Base-by-base conservation (phyloP, 2,888 invertebrate species). In the Pollenia labialis region DNA sequence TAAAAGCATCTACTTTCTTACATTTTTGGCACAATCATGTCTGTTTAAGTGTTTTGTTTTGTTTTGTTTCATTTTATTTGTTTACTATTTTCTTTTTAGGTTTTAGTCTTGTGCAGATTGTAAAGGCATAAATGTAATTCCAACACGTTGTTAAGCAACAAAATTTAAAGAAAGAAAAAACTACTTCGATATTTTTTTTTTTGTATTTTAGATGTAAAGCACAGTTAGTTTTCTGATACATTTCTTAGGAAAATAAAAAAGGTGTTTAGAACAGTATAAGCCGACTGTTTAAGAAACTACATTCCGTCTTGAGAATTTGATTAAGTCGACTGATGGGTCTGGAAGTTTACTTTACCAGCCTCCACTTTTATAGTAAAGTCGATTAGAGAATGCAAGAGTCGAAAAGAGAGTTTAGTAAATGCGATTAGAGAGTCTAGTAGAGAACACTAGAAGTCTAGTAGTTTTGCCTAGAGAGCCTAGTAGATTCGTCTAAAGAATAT, bases 121-220 rank as follows among this genome's bases (percentile, higher is more conserved):
- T 72, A 44, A 48, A 42, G 62, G 18, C 7, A 69, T 46, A 14
- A 62, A 82, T 32, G 40, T 85, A 85, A 85, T 85, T 77, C 85
- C 85, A 77, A 64, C 77, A 85, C 85, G 85, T 85, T 85, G 72
- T 42, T 14, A 71, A 66, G 72, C 48, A 60, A 77, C 66, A 75
- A 75, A 18, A 66, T 32, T 6, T 6, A 48, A 46, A 3, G 44
- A n/a, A 62, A 42, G 2, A n/a, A 60, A 60, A 58, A 85, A 74
- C 83, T 85, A 75, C 48, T 50, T n/a, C n/a, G n/a, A 9, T 58
- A n/a, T 56, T 56, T 46, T 40, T 40, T 52, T 52, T 50, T 50
- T 32, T 32, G 32, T 32, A 32, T 74, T 16, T 60, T 14, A 42
- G 4, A 23, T 56, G 40, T 42, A 42, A 6, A 23, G 11, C 42